Evolutionary conservation across 2,888 invertebrate species (phyloP), one percentile per base, ranked within the genome.

Genomic region (Crepidodera aurea): DNA sequence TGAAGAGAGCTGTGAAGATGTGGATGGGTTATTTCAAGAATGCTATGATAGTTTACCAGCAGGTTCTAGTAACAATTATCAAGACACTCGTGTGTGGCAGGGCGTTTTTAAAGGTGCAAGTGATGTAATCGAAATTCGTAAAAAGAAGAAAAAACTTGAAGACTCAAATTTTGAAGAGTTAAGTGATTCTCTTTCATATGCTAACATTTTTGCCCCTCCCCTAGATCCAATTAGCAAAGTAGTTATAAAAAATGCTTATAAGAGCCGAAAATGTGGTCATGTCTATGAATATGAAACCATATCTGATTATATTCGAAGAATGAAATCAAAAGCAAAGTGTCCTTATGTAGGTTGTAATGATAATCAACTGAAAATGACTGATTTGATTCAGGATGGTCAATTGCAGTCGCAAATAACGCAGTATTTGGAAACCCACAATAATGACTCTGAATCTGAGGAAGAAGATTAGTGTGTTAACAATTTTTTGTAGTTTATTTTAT

Each of bases 261-360:
- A 69, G 39, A 77, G 73, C 57, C 71, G 54, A 29, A 69, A 54
- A 19, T 78, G 78, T 62, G 75, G 75, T n/a, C 78, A 78, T 64
- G 65, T 75, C 5, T 78, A 77, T 66, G 75, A 78, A 54, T 60
- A 70, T 18, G 61, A 71, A 2, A 72, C 72, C 7, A 77, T 78
- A 60, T 51, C 68, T 10, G 66, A 68, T 29, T 75, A 77, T 61
- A 73, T 78, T 12, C 74, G 72, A 53, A 65, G 68, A 13, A 70
- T 66, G 48, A 73, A 70, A 55, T 68, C 66, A 27, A 73, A 68
- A 57, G 73, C 75, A 6, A 74, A 71, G 58, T 78, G 77, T 63
- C 78, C 78, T 3, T 77, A 77, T 60, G 69, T 78, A 40, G 77
- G 77, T 8, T 78, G 78, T 44, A 69, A 58, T 18, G 74, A 69